These are phyloP conservation scores for Pyxicephalus adspersus DNA, from an alignment of 2,113 vertebrate species.

Conservation along the genomic window DNA sequence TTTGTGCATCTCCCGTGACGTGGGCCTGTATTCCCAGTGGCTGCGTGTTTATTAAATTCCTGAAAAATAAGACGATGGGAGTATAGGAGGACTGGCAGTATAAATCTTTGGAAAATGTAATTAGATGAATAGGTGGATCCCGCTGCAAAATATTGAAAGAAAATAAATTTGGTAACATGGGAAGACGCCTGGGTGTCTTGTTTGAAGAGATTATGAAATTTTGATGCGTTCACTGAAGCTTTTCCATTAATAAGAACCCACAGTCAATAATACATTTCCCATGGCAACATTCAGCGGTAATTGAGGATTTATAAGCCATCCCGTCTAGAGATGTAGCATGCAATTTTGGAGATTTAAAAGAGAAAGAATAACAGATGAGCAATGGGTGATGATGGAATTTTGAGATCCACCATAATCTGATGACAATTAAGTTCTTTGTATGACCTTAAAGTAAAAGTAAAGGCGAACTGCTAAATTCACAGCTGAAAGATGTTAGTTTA, in stretches of 20 bases:
- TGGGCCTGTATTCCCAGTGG: neutral
- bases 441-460: too few relatives aligned
- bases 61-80: neutral
- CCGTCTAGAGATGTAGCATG: neutral
- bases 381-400: neutral
- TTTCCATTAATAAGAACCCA: constrained; percentile 28
- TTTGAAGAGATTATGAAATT: constrained; percentile 35
- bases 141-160: constrained; percentile 22
- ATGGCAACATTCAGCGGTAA: constrained; percentile 10
- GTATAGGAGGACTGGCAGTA: constrained; percentile 14
- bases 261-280: constrained; percentile 12
- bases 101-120: constrained; percentile 9
- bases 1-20: constrained; percentile 1
- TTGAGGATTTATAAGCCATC: constrained; percentile 16
- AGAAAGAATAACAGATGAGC: neutral
- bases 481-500: too few relatives aligned
- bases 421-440: too few relatives aligned
- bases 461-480: too few relatives aligned
- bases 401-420: neutral
- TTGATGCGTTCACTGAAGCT: constrained; percentile 9
- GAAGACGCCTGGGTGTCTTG: constrained; percentile 47
- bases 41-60: neutral
- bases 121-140: constrained; percentile 24
- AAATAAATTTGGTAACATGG: constrained; percentile 31
- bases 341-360: neutral